These are phyloP conservation scores for Neosilurus hyrtlii DNA, from an alignment of 2,797 vertebrate genomes.

Conservation along the genomic window DNA sequence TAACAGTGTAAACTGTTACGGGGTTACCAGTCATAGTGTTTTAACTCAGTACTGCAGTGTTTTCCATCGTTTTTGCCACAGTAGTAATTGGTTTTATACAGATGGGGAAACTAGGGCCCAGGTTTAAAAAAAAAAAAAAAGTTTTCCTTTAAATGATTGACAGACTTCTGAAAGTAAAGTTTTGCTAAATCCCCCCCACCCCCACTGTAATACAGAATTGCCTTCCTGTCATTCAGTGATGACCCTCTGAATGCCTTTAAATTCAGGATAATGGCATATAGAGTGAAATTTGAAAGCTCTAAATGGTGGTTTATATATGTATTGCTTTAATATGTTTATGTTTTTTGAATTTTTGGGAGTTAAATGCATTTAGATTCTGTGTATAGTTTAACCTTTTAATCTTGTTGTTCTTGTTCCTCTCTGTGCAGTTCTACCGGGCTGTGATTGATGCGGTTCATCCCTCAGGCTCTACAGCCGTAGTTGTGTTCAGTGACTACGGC, in stretches of 20 bases:
- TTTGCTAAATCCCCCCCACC: background rate
- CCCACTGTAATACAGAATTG: background rate
- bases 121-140: background rate
- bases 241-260: background rate
- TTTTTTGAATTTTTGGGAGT: no score
- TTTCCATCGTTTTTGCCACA: no score
- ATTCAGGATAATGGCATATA: background rate
- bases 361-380: background rate
- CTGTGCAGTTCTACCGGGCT: constrained; percentile 88
- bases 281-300: constrained; percentile 7
- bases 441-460: constrained; percentile 95
- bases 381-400: background rate
- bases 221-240: background rate
- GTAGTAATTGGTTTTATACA: no score
- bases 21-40: no score
- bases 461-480: constrained; percentile 94
- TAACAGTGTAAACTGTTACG: no score
- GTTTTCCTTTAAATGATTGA: background rate
- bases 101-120: no score
- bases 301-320: constrained; percentile 8
- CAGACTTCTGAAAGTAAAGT: background rate
- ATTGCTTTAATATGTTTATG: background rate
- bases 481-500: constrained; percentile 95
- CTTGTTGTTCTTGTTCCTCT: background rate
- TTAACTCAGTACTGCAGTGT: no score